phyloP scores from a whole-genome alignment of 1,140 invertebrate genomes.

The Kradibia gibbosae region DNA sequence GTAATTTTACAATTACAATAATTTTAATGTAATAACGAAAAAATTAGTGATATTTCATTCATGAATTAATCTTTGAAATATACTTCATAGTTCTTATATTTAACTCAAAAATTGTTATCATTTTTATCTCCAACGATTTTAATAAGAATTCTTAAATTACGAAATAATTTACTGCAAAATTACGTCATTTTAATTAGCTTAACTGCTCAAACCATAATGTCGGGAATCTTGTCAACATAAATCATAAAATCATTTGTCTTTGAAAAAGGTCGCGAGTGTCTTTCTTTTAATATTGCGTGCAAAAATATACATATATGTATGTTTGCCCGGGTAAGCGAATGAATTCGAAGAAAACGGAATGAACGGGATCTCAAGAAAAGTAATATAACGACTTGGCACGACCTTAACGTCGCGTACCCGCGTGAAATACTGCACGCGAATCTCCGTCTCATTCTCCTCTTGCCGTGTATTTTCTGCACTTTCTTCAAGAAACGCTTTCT shows the following conservation, averaged over 20 bases:
- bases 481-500: conserved; percentile 27
- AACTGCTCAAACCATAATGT: background rate
- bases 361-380: background rate
- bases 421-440: conserved; percentile 26
- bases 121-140: background rate
- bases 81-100: background rate
- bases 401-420: conserved; percentile 22
- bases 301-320: background rate
- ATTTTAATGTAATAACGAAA: too few relatives aligned
- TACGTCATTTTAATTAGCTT: background rate
- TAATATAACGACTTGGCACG: conserved; percentile 43
- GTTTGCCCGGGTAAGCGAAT: background rate
- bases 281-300: background rate
- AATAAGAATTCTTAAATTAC: background rate
- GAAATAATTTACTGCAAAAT: background rate
- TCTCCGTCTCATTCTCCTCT: background rate
- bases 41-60: too few relatives aligned
- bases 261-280: background rate
- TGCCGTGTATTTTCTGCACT: conserved; percentile 31
- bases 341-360: conserved; percentile 9
- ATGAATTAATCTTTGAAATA: too few relatives aligned
- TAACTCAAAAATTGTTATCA: background rate
- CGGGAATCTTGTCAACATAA: background rate
- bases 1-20: too few relatives aligned
- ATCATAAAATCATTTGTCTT: background rate